Percentiles rank a stretch among this genome's conserved stretches.
Evolutionary conservation across 2,888 invertebrate species (phyloP).

Genomic region (Limnephilus rhombicus): DNA sequence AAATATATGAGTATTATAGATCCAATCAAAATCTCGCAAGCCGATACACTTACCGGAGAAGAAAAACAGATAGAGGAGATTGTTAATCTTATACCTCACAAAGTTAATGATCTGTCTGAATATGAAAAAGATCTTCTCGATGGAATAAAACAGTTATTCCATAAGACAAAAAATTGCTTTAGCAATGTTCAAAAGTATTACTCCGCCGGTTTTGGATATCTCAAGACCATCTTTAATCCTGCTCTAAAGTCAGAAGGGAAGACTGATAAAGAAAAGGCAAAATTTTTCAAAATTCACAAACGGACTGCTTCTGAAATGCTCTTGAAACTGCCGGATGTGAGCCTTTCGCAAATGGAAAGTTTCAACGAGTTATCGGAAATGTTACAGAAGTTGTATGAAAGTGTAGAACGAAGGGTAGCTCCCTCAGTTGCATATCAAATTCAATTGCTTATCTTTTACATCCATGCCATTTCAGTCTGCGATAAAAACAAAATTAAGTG

Average conservation of each 20-base stretch:
- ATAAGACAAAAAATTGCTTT: neutral
- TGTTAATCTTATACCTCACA: neutral
- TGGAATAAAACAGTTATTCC: neutral
- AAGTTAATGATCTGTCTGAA: neutral
- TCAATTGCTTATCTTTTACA: neutral
- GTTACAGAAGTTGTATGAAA: neutral
- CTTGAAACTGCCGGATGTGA: neutral
- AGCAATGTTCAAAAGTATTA: neutral
- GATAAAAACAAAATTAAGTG: constrained; percentile 2
- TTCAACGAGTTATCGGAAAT: neutral
- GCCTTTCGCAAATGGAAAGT: neutral
- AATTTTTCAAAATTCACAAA: neutral
- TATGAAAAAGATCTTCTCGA: neutral
- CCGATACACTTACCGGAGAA: neutral
- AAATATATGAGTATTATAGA: neutral
- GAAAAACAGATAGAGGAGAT: constrained; percentile 5
- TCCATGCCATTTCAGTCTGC: neutral
- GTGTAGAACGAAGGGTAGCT: neutral
- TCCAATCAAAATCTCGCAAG: neutral
- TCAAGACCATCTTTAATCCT: constrained; percentile 13
- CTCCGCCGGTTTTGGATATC: neutral
- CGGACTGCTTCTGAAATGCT: constrained; percentile 11
- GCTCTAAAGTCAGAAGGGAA: neutral
- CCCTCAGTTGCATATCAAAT: neutral
- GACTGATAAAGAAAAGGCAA: neutral